Percentiles rank a stretch among this genome's conserved stretches.
phyloP scores from a whole-genome alignment of 92 coral and sea anemone species.

The Epizoanthus rinbou region DNA sequence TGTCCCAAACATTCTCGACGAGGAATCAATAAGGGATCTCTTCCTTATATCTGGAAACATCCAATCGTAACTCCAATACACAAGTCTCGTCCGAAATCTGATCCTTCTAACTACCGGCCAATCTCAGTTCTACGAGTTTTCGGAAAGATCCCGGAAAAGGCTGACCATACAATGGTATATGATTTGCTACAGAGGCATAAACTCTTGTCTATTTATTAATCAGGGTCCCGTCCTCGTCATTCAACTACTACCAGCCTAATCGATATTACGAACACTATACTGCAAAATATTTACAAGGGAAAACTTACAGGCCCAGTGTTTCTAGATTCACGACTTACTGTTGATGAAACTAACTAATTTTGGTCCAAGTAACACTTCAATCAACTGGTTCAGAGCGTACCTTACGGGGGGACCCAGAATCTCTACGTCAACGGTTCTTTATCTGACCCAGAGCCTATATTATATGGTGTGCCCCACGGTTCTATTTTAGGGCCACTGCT shows the following conservation, averaged over 20 bases:
- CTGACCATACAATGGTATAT: too few relatives aligned
- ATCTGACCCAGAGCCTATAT: too few relatives aligned
- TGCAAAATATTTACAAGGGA: too few relatives aligned
- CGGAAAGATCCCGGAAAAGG: too few relatives aligned
- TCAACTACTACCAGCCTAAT: conserved; percentile 26
- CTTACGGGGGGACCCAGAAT: too few relatives aligned
- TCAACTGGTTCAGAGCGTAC: conserved; percentile 12
- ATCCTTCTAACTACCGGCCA: conserved; percentile 21
- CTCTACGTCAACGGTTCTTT: too few relatives aligned
- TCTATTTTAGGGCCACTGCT: too few relatives aligned
- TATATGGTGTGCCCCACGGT: too few relatives aligned
- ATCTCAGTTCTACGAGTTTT: not conserved
- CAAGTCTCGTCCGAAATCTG: conserved; percentile 3
- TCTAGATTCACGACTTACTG: not conserved
- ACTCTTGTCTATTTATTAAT: too few relatives aligned
- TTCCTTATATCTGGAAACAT: conserved; percentile 32
- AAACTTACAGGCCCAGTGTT: conserved; percentile 15
- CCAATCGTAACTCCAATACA: conserved; percentile 22
- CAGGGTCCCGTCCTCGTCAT: too few relatives aligned
- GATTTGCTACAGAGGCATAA: too few relatives aligned
- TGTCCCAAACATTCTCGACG: too few relatives aligned
- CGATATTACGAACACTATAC: not conserved
- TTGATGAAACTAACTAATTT: not conserved
- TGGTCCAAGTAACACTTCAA: not conserved
- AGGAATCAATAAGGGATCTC: conserved; percentile 3